Conservation (phyloP, 2,888 invertebrate species). For the Sympetrum striolatum region DNA sequence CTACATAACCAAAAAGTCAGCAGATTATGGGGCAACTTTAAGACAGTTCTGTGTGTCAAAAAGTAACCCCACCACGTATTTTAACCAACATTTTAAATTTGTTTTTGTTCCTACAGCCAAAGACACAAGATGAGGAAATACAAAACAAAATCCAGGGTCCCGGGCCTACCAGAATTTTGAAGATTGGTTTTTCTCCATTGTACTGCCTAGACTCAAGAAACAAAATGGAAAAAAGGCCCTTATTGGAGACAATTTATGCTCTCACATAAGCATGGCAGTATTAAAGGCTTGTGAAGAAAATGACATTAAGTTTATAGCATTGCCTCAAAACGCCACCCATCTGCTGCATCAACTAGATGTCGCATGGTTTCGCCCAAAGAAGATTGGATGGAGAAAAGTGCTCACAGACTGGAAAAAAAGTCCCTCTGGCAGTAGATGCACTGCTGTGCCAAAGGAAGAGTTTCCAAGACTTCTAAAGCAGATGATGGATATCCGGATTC, state of each 20-base stretch:
- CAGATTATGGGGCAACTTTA: too few relatives aligned
- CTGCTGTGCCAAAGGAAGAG: background rate
- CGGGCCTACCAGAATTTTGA: background rate
- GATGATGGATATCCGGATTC: background rate
- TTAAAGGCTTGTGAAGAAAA: conserved; percentile 41
- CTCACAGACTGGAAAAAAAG: background rate
- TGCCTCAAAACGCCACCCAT: conserved; percentile 44
- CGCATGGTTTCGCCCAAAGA: background rate
- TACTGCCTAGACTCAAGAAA: conserved; percentile 14
- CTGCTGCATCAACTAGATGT: conserved; percentile 26
- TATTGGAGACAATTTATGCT: conserved; percentile 40
- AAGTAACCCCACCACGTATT: too few relatives aligned
- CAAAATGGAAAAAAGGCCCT: conserved; percentile 6
- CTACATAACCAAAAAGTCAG: too few relatives aligned
- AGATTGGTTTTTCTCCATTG: background rate
- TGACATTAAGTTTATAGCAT: conserved; percentile 16
- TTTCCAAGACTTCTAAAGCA: background rate
- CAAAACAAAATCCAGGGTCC: background rate
- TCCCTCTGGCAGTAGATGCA: background rate
- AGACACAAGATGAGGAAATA: too few relatives aligned
- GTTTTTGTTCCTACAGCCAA: too few relatives aligned
- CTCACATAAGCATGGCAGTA: conserved; percentile 25
- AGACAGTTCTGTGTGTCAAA: too few relatives aligned
- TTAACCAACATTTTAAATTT: too few relatives aligned
- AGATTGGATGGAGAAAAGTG: background rate